Evolutionary conservation across 2,888 invertebrate species (phyloP), one percentile per base, ranked within the genome.

Genomic region (Scaptomyza flava): DNA sequence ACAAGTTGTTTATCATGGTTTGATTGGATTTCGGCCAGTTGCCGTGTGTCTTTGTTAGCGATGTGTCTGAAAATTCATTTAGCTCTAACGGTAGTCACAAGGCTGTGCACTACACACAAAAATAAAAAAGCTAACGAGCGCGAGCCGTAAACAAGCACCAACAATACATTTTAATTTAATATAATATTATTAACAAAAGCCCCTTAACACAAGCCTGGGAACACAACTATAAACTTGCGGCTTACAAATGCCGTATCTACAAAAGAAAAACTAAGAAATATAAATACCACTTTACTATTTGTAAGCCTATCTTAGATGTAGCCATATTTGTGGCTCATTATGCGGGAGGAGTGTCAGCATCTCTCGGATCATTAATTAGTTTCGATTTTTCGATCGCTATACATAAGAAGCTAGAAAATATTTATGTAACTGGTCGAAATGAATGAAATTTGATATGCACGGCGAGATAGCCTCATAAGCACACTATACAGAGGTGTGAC

Each of bases 171-270:
- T 75, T 61, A 75, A 75, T 77, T 84, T 86, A 84, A 87, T 87
- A 86, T 86, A 82, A 87, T 85, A 87, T 87, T 83, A 84, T 80
- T 83, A 83, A 83, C 88, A 87, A 84, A 84, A 77, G 87, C 78
- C 53, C 47, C 63, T 48, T 42, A 46, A 53, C 76, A 79, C 80
- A 69, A 62, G 79, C 80, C 81, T 80, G 86, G 87, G 86, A 84
- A 84, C 86, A 84, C 63, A 68, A 56, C 69, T 69, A 82, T 77
- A 82, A 82, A 75, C 64, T 54, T 51, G 63, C 51, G 52, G 57
- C 76, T 79, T 76, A 79, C 68, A 11, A 75, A 68, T 77, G 77
- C 77, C 60, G 72, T 63, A 68, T 68, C 64, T 45, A 33, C 46
- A 47, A 43, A 68, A 31, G 23, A 58, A 43, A 70, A 7, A 57